Evolutionary conservation across 92 coral and sea anemone genomes (phyloP).

Genomic region (Zoanthus sociatus): DNA sequence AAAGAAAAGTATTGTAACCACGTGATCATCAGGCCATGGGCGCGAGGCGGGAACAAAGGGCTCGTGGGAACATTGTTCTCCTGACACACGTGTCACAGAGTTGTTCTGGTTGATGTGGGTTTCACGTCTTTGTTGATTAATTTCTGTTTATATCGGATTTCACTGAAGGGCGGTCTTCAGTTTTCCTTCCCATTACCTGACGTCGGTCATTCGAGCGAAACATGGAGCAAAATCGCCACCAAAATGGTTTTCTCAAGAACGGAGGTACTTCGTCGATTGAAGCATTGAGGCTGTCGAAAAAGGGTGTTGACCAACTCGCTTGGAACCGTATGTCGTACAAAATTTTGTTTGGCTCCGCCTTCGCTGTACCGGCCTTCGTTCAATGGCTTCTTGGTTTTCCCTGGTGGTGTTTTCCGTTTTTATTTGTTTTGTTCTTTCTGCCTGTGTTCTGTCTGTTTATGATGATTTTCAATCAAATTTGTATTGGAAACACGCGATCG

Average conservation of each 20-base stretch:
- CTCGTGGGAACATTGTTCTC: conserved; percentile 37
- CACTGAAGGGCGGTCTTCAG: not conserved
- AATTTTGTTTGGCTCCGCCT: conserved; percentile 68
- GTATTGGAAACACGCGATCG: conserved; percentile 68
- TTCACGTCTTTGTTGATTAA: conserved; percentile 14
- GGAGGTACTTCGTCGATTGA: conserved; percentile 41
- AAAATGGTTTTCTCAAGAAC: conserved; percentile 78
- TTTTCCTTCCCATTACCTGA: not conserved
- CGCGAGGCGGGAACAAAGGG: conserved; percentile 14
- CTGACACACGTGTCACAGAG: conserved; percentile 43
- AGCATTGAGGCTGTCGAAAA: conserved; percentile 17
- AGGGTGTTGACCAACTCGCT: conserved; percentile 85
- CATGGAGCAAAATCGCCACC: conserved; percentile 30
- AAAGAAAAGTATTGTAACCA: not conserved
- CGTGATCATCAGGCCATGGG: conserved; percentile 24
- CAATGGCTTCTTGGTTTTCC: conserved; percentile 79
- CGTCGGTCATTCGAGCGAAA: not conserved
- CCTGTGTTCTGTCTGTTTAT: conserved; percentile 85
- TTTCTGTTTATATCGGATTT: conserved; percentile 14
- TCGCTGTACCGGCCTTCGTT: conserved; percentile 88
- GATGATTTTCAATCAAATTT: conserved; percentile 78
- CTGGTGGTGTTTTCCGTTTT: conserved; percentile 89
- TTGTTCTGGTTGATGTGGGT: not conserved
- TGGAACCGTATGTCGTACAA: conserved; percentile 92
- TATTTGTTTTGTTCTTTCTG: conserved; percentile 58